Percentiles rank a stretch among this genome's conserved stretches.
Conservation (phyloP, 2,888 invertebrate species). For the Pristionchus japonicus region DNA sequence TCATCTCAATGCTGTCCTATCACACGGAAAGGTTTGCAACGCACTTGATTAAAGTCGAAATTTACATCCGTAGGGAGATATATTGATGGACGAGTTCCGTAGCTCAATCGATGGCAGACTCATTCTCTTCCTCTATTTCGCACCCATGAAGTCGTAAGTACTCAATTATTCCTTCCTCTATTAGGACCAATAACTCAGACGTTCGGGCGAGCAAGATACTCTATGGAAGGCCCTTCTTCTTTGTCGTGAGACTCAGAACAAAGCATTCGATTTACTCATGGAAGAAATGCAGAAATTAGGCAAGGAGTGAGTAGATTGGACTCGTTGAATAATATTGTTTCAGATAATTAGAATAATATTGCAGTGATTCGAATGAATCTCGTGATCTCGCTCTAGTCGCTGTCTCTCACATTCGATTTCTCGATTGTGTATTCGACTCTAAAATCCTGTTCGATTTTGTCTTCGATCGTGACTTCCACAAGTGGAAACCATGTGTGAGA, state of each 20-base stretch:
- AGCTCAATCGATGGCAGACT: conserved; percentile 23
- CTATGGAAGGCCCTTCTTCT: conserved; percentile 41
- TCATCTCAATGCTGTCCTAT: conserved; percentile 44
- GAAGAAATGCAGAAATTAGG: conserved; percentile 43
- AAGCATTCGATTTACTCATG: conserved; percentile 38
- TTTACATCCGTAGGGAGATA: not conserved
- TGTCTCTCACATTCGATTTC: conserved; percentile 44
- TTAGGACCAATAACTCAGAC: not conserved
- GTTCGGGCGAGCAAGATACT: conserved; percentile 34
- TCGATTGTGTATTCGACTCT: conserved; percentile 39
- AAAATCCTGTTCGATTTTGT: conserved; percentile 29
- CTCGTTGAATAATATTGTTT: not conserved
- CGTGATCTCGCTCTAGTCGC: not conserved
- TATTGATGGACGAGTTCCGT: not conserved
- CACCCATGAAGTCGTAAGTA: conserved; percentile 43
- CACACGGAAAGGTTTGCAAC: conserved; percentile 10
- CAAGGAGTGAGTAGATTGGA: conserved; percentile 20
- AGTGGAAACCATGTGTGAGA: conserved; percentile 43
- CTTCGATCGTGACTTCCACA: conserved; percentile 42
- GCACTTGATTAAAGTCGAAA: no score
- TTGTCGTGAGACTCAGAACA: conserved; percentile 38
- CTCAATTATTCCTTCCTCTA: not conserved
- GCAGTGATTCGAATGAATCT: conserved; percentile 4
- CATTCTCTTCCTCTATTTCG: not conserved
- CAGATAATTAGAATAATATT: not conserved